Conservation (phyloP, 2,113 vertebrate genomes). For the Scatophagus argus region DNA sequence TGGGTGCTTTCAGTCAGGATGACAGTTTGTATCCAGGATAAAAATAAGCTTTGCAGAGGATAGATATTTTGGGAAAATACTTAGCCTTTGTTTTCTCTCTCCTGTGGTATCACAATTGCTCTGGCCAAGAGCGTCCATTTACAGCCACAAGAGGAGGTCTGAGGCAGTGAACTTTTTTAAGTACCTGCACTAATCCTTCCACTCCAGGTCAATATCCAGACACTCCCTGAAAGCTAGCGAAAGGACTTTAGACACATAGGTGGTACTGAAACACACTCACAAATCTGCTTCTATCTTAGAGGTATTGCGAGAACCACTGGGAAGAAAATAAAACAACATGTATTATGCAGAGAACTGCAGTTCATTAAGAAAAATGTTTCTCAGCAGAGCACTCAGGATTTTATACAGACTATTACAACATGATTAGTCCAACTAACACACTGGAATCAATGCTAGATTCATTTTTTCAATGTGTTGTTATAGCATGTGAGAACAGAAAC, state of each 20-base stretch:
- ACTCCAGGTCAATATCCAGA: slow-evolving; percentile 55
- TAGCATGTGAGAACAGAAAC: not conserved
- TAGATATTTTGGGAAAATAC: not conserved
- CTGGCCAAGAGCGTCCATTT: slow-evolving; percentile 32
- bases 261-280: slow-evolving; percentile 18
- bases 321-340: not conserved
- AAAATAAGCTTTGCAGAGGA: not conserved
- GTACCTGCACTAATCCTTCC: slow-evolving; percentile 60
- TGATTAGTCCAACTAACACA: not conserved
- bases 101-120: slow-evolving; percentile 5
- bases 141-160: slow-evolving; percentile 33
- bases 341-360: not conserved
- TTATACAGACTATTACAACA: not conserved
- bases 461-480: not conserved
- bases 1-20: not conserved
- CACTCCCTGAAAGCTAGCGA: slow-evolving; percentile 31
- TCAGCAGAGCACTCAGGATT: not conserved
- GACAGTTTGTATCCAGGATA: not conserved
- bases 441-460: not conserved
- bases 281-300: slow-evolving; percentile 32
- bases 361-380: not conserved
- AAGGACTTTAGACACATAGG: slow-evolving; percentile 15
- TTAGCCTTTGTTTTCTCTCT: slow-evolving; percentile 22
- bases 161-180: slow-evolving; percentile 47
- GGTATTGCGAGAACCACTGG: not conserved